These are phyloP conservation scores for Acleris cristana DNA, from an alignment of 2,888 invertebrate species.

Conservation along the genomic window DNA sequence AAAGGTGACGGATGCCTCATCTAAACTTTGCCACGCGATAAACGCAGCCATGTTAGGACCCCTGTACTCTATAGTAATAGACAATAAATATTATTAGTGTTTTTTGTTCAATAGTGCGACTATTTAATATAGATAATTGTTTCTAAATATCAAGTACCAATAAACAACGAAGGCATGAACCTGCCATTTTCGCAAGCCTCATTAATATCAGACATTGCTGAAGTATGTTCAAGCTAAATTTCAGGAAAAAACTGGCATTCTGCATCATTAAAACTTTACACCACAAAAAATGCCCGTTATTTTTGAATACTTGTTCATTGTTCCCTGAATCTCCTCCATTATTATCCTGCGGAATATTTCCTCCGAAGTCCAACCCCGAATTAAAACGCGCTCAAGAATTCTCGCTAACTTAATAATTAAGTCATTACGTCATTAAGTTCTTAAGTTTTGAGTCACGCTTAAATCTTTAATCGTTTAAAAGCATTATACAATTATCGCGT, in stretches of 20 bases:
- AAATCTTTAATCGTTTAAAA: constrained; percentile 21
- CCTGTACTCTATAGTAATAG: too few relatives aligned
- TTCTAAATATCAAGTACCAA: too few relatives aligned
- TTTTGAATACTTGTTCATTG: background rate
- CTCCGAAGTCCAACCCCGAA: background rate
- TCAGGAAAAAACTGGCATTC: background rate
- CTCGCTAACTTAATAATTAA: constrained; percentile 27
- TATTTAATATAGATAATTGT: too few relatives aligned
- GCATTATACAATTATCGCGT: constrained; percentile 12
- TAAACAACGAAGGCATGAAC: too few relatives aligned
- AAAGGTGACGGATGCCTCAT: too few relatives aligned
- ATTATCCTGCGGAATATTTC: background rate
- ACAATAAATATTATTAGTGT: too few relatives aligned
- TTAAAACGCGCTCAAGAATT: constrained; percentile 20
- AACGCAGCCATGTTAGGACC: too few relatives aligned
- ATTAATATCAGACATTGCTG: background rate
- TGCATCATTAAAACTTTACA: background rate
- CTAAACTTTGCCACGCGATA: too few relatives aligned
- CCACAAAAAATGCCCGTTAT: background rate
- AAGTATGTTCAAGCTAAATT: background rate
- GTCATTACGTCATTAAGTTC: constrained; percentile 27
- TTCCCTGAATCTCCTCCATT: constrained; percentile 1
- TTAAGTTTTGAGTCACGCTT: constrained; percentile 22
- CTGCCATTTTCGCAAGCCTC: too few relatives aligned
- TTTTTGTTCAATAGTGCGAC: too few relatives aligned